Base-by-base conservation (phyloP, 2,113 vertebrate genomes). In the Peucedramus taeniatus region DNA sequence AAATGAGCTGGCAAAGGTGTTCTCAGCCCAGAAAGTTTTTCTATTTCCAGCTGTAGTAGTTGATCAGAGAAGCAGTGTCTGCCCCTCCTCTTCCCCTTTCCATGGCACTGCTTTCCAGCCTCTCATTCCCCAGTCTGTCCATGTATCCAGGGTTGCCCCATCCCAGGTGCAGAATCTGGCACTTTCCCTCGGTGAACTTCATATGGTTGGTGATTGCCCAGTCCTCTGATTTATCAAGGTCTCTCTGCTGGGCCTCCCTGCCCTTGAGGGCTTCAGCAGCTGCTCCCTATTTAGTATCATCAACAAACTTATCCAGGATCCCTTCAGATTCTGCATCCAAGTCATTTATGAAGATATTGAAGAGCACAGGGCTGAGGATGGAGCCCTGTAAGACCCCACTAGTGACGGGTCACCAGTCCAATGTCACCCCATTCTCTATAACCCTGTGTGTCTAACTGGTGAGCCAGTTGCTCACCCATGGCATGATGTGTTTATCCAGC, bases 301-400 rank as follows among this genome's bases (percentile, higher is more conserved):
- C 5, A 1, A 22, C 39, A 61, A 66, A 44, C 37, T 27, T 69
- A 44, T 5, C 22, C 33, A 15, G 7, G 24, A 19, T 28, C 64
- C 15, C 39, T 63, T 61, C 56, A 15, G 18, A 23, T 40, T 33
- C 20, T 63, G 40, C 24, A 47, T 49, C 35, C 30, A 26, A 22
- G 20, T 47, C 0, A 63, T 63, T 87, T 63, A 63, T 40, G 47
- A 47, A 70, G 28, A 39, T 61, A 15, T 19, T 70, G 74, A 78
- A n/a, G 39, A 54, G 24, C 56, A 61, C 18, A n/a, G 30, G n/a
- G 39, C 22, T 0, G 0, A 57, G 1, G 26, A 31, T 27, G 22
- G 47, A 70, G 39, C n/a, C 28, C 22, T 69, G 54, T 53, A 54
- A 33, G 37, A 63, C 14, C 6, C 49, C n/a, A 39, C 4, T 2